These are phyloP conservation scores for Drosophila nr. fundita DNA, from an alignment of 2,888 invertebrate genomes.

Conservation along the genomic window DNA sequence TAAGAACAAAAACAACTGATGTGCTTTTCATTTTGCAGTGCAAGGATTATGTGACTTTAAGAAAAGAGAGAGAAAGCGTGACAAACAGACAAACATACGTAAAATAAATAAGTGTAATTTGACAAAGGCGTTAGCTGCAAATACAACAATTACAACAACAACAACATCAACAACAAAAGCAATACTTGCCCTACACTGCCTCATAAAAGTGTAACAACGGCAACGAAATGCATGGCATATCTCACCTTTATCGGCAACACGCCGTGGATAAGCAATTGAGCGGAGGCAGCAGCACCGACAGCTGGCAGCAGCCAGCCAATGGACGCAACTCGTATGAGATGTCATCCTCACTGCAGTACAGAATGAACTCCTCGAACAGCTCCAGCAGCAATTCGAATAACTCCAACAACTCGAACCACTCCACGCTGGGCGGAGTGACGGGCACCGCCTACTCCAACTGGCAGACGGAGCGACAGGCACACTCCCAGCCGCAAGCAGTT, in stretches of 20 bases:
- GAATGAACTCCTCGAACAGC: constrained; percentile 83
- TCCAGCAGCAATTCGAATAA: constrained; percentile 83
- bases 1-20: constrained; percentile 25
- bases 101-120: constrained; percentile 29
- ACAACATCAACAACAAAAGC: constrained; percentile 21
- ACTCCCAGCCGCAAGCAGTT: constrained; percentile 84
- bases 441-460: constrained; percentile 69
- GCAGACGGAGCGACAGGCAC: constrained; percentile 75
- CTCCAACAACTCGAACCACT: constrained; percentile 65
- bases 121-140: constrained; percentile 46
- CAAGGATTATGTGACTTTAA: constrained; percentile 77
- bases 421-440: constrained; percentile 65
- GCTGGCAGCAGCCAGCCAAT: constrained; percentile 59
- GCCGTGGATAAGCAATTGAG: constrained; percentile 85
- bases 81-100: constrained; percentile 25
- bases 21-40: constrained; percentile 65
- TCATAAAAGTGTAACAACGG: constrained; percentile 62
- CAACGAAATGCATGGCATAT: constrained; percentile 84
- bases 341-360: constrained; percentile 65
- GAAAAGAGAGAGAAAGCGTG: constrained; percentile 28
- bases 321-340: constrained; percentile 66
- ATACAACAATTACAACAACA: constrained; percentile 26
- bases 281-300: constrained; percentile 51
- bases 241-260: constrained; percentile 85
- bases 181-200: constrained; percentile 57